phyloP scores from a whole-genome alignment of 1,140 invertebrate genomes.

The Solenopsis invicta region DNA sequence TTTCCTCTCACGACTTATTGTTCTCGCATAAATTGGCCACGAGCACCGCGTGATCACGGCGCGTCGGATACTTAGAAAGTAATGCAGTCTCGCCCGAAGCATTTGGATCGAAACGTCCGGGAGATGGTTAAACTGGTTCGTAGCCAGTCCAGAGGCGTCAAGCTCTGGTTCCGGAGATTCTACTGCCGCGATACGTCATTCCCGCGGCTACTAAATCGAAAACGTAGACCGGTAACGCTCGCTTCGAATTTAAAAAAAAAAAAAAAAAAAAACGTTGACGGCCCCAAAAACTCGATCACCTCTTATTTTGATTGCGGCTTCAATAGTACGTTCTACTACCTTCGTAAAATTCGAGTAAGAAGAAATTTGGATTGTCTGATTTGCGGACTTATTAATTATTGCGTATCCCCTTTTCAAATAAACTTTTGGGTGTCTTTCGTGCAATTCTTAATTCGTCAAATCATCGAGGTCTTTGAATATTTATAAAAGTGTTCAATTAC shows the following conservation, averaged over 20 bases:
- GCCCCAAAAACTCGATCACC: not conserved
- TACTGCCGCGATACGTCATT: constrained; percentile 62
- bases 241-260: no score
- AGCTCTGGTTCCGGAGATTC: constrained; percentile 54
- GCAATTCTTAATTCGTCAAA: not conserved
- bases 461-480: not conserved
- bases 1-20: constrained; percentile 41
- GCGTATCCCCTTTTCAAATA: not conserved
- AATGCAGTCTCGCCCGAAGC: constrained; percentile 77
- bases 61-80: constrained; percentile 74
- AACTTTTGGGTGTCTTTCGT: not conserved
- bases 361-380: constrained; percentile 16
- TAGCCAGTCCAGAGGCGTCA: constrained; percentile 73
- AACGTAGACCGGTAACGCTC: not conserved
- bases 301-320: constrained; percentile 10
- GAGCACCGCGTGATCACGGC: constrained; percentile 70
- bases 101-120: constrained; percentile 29
- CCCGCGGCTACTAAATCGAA: constrained; percentile 23
- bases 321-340: not conserved
- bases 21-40: constrained; percentile 74
- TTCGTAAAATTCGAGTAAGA: not conserved
- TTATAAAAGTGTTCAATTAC: no score
- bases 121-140: constrained; percentile 74
- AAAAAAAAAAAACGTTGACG: not conserved
- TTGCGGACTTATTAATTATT: not conserved